A percentile compares a stretch with the other conserved stretches of the same genome.
Evolutionary conservation across 2,797 vertebrate species (phyloP).

Genomic region (Dromococcyx pavoninus): DNA sequence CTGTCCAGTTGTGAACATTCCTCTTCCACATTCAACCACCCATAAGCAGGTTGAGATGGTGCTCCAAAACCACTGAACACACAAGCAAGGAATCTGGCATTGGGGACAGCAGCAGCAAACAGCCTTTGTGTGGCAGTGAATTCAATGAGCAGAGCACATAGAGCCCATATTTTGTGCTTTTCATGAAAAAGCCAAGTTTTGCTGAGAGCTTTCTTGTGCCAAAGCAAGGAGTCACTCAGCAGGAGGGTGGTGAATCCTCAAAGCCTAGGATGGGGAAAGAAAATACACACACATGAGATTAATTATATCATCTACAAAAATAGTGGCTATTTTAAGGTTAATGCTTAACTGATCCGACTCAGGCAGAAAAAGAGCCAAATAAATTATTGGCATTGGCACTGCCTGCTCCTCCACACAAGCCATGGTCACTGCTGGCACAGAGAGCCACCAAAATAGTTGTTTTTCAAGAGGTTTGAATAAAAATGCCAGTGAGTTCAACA

Average conservation of each 20-base stretch:
- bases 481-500: not conserved
- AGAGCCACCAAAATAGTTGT: not conserved
- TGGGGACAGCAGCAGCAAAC: not conserved
- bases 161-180: not conserved
- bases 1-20: not conserved
- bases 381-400: not conserved
- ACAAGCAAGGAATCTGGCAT: not conserved
- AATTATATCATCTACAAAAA: slow-evolving; percentile 34
- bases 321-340: slow-evolving; percentile 52
- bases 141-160: not conserved
- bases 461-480: not conserved
- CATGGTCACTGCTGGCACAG: not conserved
- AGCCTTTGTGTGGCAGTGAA: not conserved
- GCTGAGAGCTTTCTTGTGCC: not conserved
- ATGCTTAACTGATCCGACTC: slow-evolving; percentile 29
- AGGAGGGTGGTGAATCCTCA: not conserved
- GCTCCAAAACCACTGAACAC: not conserved
- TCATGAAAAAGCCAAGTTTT: not conserved
- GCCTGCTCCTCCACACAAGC: not conserved
- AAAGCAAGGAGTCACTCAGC: not conserved
- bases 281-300: not conserved
- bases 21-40: not conserved
- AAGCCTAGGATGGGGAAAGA: not conserved
- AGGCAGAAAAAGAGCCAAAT: slow-evolving; percentile 32
- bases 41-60: not conserved